Conservation (phyloP, 1,140 invertebrate species). For the Scaptomyza pallida region DNA sequence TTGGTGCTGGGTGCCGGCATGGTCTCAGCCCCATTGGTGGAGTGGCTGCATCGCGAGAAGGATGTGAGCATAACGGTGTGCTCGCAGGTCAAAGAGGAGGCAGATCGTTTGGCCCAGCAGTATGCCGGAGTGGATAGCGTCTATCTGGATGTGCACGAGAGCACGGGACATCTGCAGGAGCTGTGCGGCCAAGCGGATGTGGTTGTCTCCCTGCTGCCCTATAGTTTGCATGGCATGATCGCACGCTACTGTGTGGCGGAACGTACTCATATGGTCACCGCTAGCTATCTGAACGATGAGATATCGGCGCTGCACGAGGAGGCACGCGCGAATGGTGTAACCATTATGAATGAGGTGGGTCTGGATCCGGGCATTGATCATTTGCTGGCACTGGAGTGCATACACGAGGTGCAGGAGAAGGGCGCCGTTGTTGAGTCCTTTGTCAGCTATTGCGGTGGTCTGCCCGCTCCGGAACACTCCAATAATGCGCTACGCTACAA, state of each 20-base stretch:
- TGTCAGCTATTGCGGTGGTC: constrained; percentile 97
- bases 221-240: constrained; percentile 92
- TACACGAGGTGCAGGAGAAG: constrained; percentile 93
- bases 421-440: constrained; percentile 96
- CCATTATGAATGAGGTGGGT: constrained; percentile 97
- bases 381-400: constrained; percentile 97
- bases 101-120: constrained; percentile 90
- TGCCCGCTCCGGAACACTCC: constrained; percentile 97
- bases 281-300: constrained; percentile 95
- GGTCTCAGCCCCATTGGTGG: constrained; percentile 96
- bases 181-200: constrained; percentile 91
- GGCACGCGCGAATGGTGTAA: constrained; percentile 93
- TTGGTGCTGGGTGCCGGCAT: constrained; percentile 97
- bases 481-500: constrained; percentile 98
- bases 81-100: constrained; percentile 94
- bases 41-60: constrained; percentile 94
- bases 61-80: constrained; percentile 93
- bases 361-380: constrained; percentile 99
- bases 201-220: constrained; percentile 96
- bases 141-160: constrained; percentile 92
- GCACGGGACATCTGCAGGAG: constrained; percentile 89
- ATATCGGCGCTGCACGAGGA: constrained; percentile 91
- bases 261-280: constrained; percentile 97
- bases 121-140: constrained; percentile 92
- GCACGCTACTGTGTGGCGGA: constrained; percentile 94